phyloP scores from a whole-genome alignment of 2,888 invertebrate species.

The Phlogophora meticulosa region DNA sequence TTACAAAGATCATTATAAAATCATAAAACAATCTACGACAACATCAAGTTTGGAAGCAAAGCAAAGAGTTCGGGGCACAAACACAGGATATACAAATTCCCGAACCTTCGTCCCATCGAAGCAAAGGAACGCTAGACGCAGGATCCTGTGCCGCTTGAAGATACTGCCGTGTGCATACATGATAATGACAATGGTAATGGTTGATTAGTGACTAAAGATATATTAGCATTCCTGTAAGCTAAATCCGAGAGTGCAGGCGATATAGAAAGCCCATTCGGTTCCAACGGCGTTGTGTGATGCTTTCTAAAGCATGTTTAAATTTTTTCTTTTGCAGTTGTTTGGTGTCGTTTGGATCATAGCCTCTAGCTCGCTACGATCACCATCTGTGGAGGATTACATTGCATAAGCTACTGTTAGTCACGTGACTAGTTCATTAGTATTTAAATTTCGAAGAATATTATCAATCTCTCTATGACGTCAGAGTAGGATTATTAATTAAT shows the following conservation, averaged over 20 bases:
- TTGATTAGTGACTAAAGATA: slow-evolving; percentile 80
- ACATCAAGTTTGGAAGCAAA: slow-evolving; percentile 66
- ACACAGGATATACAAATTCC: slow-evolving; percentile 70
- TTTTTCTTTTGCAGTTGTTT: slow-evolving; percentile 92
- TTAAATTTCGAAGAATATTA: slow-evolving; percentile 53
- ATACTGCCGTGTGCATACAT: slow-evolving; percentile 82
- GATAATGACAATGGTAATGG: slow-evolving; percentile 79
- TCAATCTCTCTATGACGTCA: slow-evolving; percentile 41
- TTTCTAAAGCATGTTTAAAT: slow-evolving; percentile 91
- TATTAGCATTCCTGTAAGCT: slow-evolving; percentile 88
- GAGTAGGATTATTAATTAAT: slow-evolving; percentile 22
- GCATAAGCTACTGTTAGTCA: slow-evolving; percentile 88
- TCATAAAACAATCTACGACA: slow-evolving; percentile 61
- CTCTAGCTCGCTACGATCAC: slow-evolving; percentile 91
- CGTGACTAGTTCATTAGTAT: slow-evolving; percentile 74
- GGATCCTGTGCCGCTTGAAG: slow-evolving; percentile 87
- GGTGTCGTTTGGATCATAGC: slow-evolving; percentile 92
- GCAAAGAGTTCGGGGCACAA: slow-evolving; percentile 66
- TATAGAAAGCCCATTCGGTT: slow-evolving; percentile 88
- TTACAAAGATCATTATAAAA: slow-evolving; percentile 31
- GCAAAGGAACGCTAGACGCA: slow-evolving; percentile 84
- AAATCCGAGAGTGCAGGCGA: slow-evolving; percentile 89
- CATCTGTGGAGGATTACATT: slow-evolving; percentile 91
- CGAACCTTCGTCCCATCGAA: slow-evolving; percentile 86
- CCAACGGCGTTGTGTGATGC: slow-evolving; percentile 84